phyloP scores from a whole-genome alignment of 2,113 vertebrate species.

The Ctenodactylus gundi region DNA sequence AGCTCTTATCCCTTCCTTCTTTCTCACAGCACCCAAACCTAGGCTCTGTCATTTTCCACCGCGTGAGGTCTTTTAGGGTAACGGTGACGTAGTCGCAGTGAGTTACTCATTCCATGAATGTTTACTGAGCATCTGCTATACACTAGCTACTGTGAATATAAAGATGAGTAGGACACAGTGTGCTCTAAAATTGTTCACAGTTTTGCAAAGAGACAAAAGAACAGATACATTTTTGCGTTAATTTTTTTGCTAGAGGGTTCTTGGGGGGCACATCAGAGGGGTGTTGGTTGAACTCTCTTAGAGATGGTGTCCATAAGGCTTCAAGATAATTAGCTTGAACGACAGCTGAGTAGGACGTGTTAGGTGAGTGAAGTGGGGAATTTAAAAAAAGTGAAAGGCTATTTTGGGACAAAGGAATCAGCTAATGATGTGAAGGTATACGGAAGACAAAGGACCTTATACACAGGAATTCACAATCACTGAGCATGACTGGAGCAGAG shows the following conservation, averaged over 20 bases:
- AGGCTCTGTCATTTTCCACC: neutral
- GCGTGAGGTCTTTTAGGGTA: neutral
- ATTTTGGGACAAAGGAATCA: neutral
- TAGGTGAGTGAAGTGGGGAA: neutral
- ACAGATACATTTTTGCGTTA: neutral
- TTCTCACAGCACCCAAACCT: neutral
- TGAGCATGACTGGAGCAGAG: neutral
- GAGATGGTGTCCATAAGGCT: neutral
- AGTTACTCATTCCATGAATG: neutral
- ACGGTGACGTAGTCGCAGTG: neutral
- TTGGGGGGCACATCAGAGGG: neutral
- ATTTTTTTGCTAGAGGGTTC: neutral
- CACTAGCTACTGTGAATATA: neutral
- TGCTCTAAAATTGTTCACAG: neutral
- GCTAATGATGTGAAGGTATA: neutral
- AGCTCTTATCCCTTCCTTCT: neutral
- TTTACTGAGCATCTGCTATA: neutral
- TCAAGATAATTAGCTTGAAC: neutral
- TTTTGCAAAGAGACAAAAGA: slow-evolving; percentile 15
- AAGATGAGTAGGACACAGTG: neutral
- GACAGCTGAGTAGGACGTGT: neutral
- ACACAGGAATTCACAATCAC: neutral
- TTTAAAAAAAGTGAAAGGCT: neutral
- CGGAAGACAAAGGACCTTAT: neutral
- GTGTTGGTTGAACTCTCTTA: neutral